Conservation (phyloP, 2,797 vertebrate genomes). For the Myotis daubentonii region DNA sequence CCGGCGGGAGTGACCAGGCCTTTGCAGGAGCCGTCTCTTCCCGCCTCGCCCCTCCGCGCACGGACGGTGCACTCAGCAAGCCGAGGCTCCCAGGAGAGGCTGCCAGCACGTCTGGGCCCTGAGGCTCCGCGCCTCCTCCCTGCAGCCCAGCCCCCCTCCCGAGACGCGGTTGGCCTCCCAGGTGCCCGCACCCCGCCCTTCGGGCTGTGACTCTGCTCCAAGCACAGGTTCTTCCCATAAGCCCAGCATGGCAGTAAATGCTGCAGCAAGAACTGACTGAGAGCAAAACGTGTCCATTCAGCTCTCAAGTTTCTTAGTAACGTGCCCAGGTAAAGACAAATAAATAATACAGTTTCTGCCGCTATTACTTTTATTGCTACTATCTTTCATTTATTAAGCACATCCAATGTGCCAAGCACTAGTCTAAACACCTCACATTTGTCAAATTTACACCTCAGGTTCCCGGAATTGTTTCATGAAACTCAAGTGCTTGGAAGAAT, state of each 20-base stretch:
- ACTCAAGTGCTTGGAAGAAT: not conserved
- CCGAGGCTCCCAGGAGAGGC: not conserved
- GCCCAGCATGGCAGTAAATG: not conserved
- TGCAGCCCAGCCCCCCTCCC: not conserved
- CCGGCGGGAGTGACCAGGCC: not conserved
- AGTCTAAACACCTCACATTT: not conserved
- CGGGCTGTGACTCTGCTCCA: too few species aligned
- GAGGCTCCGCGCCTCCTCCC: not conserved
- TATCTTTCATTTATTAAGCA: not conserved
- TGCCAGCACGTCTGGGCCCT: not conserved
- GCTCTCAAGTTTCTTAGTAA: not conserved
- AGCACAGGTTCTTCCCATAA: not conserved
- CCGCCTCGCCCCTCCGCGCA: not conserved
- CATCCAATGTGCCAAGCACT: not conserved
- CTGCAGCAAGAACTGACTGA: not conserved
- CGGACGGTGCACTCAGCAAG: not conserved
- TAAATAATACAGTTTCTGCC: not conserved
- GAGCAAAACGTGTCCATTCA: not conserved
- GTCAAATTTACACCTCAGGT: not conserved
- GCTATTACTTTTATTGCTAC: not conserved
- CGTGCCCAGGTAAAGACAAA: not conserved
- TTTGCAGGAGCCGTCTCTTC: not conserved
- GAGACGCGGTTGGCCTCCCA: not conserved
- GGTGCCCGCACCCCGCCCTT: not conserved
- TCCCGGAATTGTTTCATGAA: not conserved